These are phyloP conservation scores for Sigmodon hispidus DNA, from an alignment of 2,113 vertebrate genomes.

Conservation along the genomic window DNA sequence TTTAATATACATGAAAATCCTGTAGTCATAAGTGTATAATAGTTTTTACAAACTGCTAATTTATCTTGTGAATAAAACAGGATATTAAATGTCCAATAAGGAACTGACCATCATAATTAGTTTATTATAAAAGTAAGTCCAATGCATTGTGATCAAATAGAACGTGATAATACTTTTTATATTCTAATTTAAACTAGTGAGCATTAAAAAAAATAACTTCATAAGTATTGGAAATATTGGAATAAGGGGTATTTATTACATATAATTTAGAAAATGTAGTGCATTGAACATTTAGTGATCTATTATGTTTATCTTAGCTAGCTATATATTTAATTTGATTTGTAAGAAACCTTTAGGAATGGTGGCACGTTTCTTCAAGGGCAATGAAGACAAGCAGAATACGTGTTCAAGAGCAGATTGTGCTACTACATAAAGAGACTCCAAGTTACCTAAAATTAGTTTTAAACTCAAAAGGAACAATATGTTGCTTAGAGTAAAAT, in stretches of 20 bases:
- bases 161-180: neutral
- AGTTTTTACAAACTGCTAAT: neutral
- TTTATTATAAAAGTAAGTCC: neutral
- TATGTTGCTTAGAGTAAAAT: neutral
- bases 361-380: rapidly evolving
- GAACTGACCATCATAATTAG: neutral
- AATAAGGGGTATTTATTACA: neutral
- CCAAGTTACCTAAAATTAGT: neutral
- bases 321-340: neutral
- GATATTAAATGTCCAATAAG: neutral
- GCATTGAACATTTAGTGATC: neutral
- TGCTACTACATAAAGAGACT: neutral
- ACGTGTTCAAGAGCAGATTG: neutral
- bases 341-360: neutral
- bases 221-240: neutral
- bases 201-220: no score
- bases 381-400: neutral
- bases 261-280: neutral
- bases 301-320: neutral
- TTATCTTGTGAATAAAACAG: neutral
- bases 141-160: neutral
- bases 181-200: neutral
- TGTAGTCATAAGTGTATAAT: neutral
- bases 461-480: neutral
- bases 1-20: no score